Evolutionary conservation across 23 tunicate genomes (phyloP).

Genomic region (Botrylloides violaceus): DNA sequence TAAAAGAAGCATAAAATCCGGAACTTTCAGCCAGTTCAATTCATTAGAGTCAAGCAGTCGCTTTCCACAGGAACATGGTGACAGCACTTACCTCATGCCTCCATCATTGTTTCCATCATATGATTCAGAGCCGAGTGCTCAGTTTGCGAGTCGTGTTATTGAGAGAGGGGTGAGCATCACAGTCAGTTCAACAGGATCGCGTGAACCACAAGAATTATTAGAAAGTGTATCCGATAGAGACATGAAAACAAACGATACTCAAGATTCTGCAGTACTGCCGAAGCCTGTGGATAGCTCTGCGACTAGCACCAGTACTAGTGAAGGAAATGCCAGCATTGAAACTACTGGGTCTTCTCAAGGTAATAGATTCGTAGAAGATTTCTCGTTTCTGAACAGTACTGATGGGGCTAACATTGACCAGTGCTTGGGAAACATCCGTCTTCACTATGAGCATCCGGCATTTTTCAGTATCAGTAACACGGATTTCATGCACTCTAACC

Average conservation of each 20-base stretch:
- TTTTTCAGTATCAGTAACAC: not conserved
- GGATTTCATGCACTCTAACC: not conserved
- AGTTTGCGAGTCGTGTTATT: not conserved
- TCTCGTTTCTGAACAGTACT: not conserved
- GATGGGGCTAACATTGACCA: not conserved
- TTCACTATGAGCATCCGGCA: not conserved
- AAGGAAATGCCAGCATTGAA: not conserved
- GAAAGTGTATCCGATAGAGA: no score
- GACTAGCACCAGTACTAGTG: not conserved
- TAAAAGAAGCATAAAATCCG: not conserved
- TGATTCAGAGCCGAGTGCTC: not conserved
- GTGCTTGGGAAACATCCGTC: not conserved
- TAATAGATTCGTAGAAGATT: not conserved
- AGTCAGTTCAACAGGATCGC: conserved; percentile 13
- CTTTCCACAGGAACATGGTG: conserved; percentile 17
- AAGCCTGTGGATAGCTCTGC: no score
- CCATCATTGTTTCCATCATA: not conserved
- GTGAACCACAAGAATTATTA: conserved; percentile 4
- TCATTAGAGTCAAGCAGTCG: not conserved
- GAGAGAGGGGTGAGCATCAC: conserved; percentile 4
- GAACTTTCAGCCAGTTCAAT: not conserved
- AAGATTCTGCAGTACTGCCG: not conserved
- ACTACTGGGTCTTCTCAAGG: not conserved
- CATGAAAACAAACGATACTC: not conserved
- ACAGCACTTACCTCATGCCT: conserved; percentile 13